Evolutionary conservation across 2,888 invertebrate species (phyloP).

Genomic region (Eledone cirrhosa): DNA sequence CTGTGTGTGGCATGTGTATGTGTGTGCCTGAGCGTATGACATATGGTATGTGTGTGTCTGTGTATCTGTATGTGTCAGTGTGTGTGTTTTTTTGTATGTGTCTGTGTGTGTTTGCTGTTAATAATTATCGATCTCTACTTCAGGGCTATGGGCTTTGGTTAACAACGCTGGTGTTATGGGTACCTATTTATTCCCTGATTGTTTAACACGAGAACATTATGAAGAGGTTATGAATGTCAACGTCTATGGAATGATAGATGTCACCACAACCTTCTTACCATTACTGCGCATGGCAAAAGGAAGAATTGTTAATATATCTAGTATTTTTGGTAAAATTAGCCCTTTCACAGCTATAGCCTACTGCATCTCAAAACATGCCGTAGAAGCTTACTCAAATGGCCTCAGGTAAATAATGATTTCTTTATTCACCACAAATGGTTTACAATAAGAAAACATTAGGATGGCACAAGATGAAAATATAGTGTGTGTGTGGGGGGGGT

Average conservation of each 20-base stretch:
- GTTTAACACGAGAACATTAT: not conserved
- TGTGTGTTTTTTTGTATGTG: too few species aligned
- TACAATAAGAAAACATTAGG: too few species aligned
- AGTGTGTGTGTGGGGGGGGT: too few species aligned
- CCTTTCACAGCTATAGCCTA: not conserved
- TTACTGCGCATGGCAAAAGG: not conserved
- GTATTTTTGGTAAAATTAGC: not conserved
- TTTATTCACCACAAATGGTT: too few species aligned
- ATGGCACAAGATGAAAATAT: too few species aligned
- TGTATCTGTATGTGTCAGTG: too few species aligned
- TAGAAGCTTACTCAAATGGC: constrained; percentile 7
- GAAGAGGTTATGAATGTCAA: not conserved
- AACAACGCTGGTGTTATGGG: constrained; percentile 1
- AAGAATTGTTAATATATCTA: constrained; percentile 3
- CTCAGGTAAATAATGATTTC: not conserved
- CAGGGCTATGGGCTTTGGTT: constrained; percentile 10
- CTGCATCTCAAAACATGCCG: not conserved
- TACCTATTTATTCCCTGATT: not conserved
- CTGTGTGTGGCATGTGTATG: too few species aligned
- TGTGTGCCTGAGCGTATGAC: too few species aligned
- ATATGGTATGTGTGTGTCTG: too few species aligned
- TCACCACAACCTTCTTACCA: not conserved
- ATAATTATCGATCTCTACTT: not conserved
- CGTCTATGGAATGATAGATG: not conserved
- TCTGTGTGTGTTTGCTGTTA: too few species aligned